Percentiles rank a stretch among this genome's conserved stretches.
phyloP scores from a whole-genome alignment of 2,113 vertebrate genomes.

The Bubo blakistoni region DNA sequence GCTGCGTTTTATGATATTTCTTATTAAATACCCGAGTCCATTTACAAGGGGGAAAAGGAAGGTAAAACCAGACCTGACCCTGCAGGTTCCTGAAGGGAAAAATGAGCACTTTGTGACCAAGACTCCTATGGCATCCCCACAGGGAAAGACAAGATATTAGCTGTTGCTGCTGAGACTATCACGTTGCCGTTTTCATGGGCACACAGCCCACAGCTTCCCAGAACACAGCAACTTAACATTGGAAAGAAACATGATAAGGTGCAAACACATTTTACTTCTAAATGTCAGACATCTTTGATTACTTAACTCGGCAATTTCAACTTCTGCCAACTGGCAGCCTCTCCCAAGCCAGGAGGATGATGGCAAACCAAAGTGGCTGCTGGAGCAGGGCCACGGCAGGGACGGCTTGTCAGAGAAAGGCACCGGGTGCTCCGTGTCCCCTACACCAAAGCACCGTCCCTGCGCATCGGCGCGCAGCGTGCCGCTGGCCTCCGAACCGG shows the following conservation, averaged over 20 bases:
- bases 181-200: neutral
- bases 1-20: neutral
- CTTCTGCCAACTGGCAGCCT: slow-evolving; percentile 44
- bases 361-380: neutral
- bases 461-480: fast-evolving
- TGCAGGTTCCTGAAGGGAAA: neutral
- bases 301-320: neutral
- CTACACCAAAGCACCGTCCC: fast-evolving
- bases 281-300: slow-evolving; percentile 56
- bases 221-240: neutral
- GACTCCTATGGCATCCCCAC: neutral
- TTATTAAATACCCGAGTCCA: neutral
- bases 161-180: neutral
- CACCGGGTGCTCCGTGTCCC: neutral
- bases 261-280: slow-evolving; percentile 60
- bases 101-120: neutral
- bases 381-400: neutral
- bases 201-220: neutral
- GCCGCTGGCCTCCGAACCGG: neutral
- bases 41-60: neutral
- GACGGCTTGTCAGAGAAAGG: neutral
- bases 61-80: neutral
- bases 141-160: neutral
- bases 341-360: neutral
- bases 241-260: slow-evolving; percentile 52